Percentiles rank a stretch among this genome's conserved stretches.
Evolutionary conservation across 2,797 vertebrate species (phyloP).

Genomic region (Sebastes iracundus): DNA sequence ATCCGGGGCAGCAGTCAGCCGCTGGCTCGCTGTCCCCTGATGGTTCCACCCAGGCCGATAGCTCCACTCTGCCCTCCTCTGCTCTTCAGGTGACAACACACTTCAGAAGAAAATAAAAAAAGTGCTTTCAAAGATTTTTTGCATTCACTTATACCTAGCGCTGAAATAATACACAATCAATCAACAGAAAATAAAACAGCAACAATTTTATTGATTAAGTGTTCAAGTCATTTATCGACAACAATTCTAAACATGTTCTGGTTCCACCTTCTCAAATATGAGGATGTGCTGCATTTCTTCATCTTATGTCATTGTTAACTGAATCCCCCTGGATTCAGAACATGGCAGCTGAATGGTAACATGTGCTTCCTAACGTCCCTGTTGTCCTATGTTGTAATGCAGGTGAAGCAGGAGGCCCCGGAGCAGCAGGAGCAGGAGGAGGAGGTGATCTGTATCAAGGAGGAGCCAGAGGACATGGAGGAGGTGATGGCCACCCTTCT

Average conservation of each 20-base stretch:
- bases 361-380: background rate
- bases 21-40: background rate
- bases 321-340: too few species aligned
- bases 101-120: background rate
- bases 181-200: background rate
- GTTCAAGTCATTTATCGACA: background rate
- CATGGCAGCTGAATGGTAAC: background rate
- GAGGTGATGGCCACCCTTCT: conserved; percentile 49
- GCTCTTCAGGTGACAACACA: conserved; percentile 43
- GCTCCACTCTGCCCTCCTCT: conserved; percentile 49
- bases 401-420: conserved; percentile 61
- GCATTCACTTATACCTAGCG: background rate
- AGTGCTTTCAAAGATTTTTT: background rate
- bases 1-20: background rate
- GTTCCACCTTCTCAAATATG: background rate
- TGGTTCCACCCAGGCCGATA: conserved; percentile 29
- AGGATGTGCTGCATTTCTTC: too few species aligned
- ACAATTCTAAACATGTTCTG: background rate
- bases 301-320: too few species aligned
- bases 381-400: background rate
- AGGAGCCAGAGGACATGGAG: conserved; percentile 76
- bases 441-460: conserved; percentile 80
- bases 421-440: conserved; percentile 47
- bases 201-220: background rate
- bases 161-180: background rate